A percentile compares a stretch with the other conserved stretches of the same genome.
These are phyloP conservation scores for Myiozetetes cayanensis DNA, from an alignment of 2,113 vertebrate species.

Conservation along the genomic window DNA sequence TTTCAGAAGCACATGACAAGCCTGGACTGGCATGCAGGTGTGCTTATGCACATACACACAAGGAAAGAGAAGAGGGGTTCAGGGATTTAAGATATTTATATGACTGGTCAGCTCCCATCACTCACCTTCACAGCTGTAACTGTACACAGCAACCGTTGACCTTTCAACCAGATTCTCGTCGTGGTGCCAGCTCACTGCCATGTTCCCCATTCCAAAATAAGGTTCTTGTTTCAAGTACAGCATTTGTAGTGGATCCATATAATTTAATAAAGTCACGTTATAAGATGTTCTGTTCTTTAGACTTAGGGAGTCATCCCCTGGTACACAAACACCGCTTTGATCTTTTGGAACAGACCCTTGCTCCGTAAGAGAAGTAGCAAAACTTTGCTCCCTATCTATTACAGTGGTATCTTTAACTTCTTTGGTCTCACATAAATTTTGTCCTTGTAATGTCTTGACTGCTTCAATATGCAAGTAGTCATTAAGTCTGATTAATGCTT, in stretches of 20 bases:
- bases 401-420: conserved; percentile 31
- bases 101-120: background rate
- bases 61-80: background rate
- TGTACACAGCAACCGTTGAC: conserved; percentile 94
- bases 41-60: background rate
- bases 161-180: conserved; percentile 91
- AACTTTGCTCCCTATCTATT: conserved; percentile 32
- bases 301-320: background rate
- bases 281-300: conserved; percentile 73
- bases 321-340: conserved; percentile 29
- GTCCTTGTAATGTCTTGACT: conserved; percentile 62
- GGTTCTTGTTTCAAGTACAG: conserved; percentile 92
- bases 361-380: background rate
- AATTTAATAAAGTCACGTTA: conserved; percentile 94
- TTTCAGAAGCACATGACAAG: background rate
- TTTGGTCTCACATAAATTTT: conserved; percentile 29
- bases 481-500: conserved; percentile 89
- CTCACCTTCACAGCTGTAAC: conserved; percentile 85
- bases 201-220: conserved; percentile 95
- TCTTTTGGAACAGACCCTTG: conserved; percentile 13
- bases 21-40: background rate
- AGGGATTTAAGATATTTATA: background rate
- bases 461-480: conserved; percentile 81
- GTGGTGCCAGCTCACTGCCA: conserved; percentile 98
- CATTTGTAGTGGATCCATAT: conserved; percentile 93